Conservation (phyloP, 2,113 vertebrate genomes). For the Zingel zingel region DNA sequence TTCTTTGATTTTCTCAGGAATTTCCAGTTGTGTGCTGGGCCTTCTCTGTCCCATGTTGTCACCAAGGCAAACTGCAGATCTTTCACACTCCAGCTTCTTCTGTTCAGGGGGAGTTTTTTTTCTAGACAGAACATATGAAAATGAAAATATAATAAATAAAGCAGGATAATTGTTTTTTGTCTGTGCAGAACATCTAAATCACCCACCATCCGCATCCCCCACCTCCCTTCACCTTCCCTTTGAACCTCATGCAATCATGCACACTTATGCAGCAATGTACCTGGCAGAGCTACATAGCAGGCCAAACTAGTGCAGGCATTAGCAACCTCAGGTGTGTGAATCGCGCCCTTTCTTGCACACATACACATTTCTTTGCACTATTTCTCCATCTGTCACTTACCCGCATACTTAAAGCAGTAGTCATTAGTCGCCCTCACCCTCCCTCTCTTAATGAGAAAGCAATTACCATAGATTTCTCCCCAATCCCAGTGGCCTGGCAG, state of each 20-base stretch:
- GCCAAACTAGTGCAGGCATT: slow-evolving; percentile 68
- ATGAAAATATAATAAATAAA: slow-evolving; percentile 52
- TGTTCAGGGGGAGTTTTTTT: slow-evolving; percentile 23
- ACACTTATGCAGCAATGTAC: slow-evolving; percentile 55
- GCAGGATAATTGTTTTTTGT: slow-evolving; percentile 6
- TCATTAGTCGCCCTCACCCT: slow-evolving; percentile 82
- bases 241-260: slow-evolving; percentile 61
- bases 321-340: slow-evolving; percentile 65
- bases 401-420: slow-evolving; percentile 76
- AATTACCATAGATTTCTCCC: slow-evolving; percentile 80
- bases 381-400: slow-evolving; percentile 78
- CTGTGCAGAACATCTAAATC: slow-evolving; percentile 19
- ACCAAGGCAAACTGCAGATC: slow-evolving; percentile 19
- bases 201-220: slow-evolving; percentile 31
- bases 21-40: slow-evolving; percentile 43
- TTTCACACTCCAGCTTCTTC: slow-evolving; percentile 13
- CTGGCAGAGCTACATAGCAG: slow-evolving; percentile 67
- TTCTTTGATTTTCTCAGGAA: slow-evolving; percentile 32
- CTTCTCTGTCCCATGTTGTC: slow-evolving; percentile 51
- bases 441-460: slow-evolving; percentile 84
- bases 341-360: slow-evolving; percentile 54
- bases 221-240: slow-evolving; percentile 17
- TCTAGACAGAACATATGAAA: slow-evolving; percentile 55
- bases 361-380: slow-evolving; percentile 63
- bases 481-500: slow-evolving; percentile 73